These are phyloP conservation scores for Tenebrio molitor DNA, from an alignment of 1,140 invertebrate genomes.

Conservation along the genomic window DNA sequence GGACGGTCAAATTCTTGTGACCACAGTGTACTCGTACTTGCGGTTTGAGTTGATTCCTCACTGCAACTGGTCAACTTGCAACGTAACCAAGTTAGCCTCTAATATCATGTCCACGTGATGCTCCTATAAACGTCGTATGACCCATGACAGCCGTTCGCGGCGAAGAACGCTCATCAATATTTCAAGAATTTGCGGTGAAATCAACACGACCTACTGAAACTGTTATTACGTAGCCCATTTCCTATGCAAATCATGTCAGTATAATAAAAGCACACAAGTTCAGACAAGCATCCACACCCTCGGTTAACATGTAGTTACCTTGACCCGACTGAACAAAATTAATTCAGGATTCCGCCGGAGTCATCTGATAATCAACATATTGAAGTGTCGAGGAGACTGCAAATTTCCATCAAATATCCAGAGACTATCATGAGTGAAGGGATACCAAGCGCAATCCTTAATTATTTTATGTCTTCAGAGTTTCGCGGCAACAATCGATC, in stretches of 20 bases:
- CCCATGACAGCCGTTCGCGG: background rate
- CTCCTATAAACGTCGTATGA: too few relatives aligned
- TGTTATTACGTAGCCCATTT: conserved; percentile 29
- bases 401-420: background rate
- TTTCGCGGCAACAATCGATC: background rate
- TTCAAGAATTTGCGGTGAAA: conserved; percentile 7
- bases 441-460: too few relatives aligned
- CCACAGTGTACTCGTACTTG: too few relatives aligned
- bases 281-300: conserved; percentile 29
- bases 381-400: background rate
- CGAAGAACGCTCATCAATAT: conserved; percentile 1
- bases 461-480: background rate
- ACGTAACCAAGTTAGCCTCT: too few relatives aligned
- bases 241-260: conserved; percentile 30
- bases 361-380: background rate
- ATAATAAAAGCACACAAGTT: conserved; percentile 20
- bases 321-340: conserved; percentile 17
- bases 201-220: conserved; percentile 14
- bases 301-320: conserved; percentile 19
- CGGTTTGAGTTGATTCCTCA: too few relatives aligned
- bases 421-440: too few relatives aligned
- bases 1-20: too few relatives aligned
- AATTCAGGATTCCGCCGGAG: conserved; percentile 19
- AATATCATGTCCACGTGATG: too few relatives aligned
- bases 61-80: too few relatives aligned